Conservation (phyloP, 2,888 invertebrate species). For the Rhagonycha lutea region DNA sequence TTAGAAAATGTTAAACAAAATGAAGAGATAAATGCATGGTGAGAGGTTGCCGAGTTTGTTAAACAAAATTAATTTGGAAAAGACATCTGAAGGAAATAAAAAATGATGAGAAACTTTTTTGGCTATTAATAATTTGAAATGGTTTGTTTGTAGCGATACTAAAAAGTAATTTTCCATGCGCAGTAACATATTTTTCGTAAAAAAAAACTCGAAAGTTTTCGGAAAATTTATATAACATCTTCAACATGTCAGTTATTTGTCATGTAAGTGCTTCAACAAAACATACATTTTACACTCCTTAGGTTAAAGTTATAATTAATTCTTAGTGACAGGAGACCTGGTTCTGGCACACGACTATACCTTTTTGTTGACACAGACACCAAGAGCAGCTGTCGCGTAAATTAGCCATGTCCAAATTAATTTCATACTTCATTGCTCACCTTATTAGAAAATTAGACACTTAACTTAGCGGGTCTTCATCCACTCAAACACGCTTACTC, state of each 20-base stretch:
- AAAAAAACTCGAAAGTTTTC: background rate
- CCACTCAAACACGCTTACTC: background rate
- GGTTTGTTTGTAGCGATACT: background rate
- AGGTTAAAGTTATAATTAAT: constrained; percentile 35
- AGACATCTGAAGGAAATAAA: background rate
- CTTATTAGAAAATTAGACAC: constrained; percentile 39
- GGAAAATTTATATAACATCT: background rate
- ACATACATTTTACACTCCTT: background rate
- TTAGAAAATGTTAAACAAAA: too few relatives aligned
- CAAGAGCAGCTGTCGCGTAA: constrained; percentile 46
- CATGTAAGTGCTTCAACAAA: background rate
- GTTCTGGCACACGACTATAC: constrained; percentile 32
- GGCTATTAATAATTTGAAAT: background rate
- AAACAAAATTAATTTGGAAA: background rate
- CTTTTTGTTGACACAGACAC: constrained; percentile 31
- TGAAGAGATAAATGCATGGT: background rate
- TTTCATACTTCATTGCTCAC: constrained; percentile 48
- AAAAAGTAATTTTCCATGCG: background rate
- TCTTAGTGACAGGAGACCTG: constrained; percentile 23
- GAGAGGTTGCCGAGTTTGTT: background rate
- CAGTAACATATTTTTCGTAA: background rate
- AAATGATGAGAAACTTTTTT: background rate
- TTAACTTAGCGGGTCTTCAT: constrained; percentile 18
- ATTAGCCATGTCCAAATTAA: constrained; percentile 51
- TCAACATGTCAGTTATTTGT: background rate